Evolutionary conservation across 2,888 invertebrate genomes (phyloP), one percentile per base, ranked within the genome.

Genomic region (Agrypnus murinus): DNA sequence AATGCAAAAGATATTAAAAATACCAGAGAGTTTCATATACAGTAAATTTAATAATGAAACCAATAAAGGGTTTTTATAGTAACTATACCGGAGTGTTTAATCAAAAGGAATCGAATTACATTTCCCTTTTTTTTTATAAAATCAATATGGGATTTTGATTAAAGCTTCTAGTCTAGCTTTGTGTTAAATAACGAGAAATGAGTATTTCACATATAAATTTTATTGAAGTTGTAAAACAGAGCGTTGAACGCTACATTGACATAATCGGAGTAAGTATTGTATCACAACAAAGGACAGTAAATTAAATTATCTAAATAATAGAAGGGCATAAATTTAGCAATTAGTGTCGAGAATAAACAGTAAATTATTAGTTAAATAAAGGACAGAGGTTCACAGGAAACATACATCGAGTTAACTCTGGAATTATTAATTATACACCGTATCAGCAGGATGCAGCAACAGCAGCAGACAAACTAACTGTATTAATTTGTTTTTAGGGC

Each of bases 311-410:
- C 71, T 71, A 71, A 68, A 71, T 71, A 71, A 71, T 71, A 64
- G 64, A 67, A 64, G 48, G 64, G 64, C 71, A 71, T 73, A 73
- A 73, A 73, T 73, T 65, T 65, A 59, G 53, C 71, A 73, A 73
- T 73, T 73, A 73, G 65, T 65, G 73, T 71, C 71, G 70, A 63
- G 69, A 70, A 68, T 71, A 68, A 72, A 72, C 73, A 68, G 71
- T 73, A 65, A 73, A 73, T 73, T 73, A 73, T 67, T 71, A 71
- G 68, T 68, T 68, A 71, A 70, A 73, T 71, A 73, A 69, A 73
- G 69, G 69, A 69, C 63, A 71, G 50, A 59, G 69, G 50, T 65
- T 65, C 69, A 62, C 69, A 69, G 69, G 66, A 69, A 69, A 69
- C 65, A 65, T 69, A 71, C 67, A 72, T 72, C 65, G 48, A 69